phyloP scores from a whole-genome alignment of 2,797 vertebrate species.

The Mus caroli region DNA sequence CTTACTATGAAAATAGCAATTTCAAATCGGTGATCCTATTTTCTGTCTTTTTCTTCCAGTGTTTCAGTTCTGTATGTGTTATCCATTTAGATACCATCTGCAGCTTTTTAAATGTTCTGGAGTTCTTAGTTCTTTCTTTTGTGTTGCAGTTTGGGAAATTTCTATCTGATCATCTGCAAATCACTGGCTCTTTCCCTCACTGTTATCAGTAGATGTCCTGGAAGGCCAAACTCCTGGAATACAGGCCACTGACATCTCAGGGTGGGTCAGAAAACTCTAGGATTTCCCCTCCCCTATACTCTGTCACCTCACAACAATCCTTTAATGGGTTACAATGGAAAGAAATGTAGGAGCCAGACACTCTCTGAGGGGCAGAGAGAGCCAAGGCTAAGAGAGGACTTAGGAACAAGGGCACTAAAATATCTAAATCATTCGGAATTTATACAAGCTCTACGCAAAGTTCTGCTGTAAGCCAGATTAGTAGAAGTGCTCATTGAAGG shows the following conservation, averaged over 20 bases:
- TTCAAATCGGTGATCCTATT: conserved; percentile 14
- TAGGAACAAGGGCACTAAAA: neutral
- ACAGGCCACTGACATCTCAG: neutral
- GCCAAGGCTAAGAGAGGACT: neutral
- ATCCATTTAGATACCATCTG: neutral
- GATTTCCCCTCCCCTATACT: neutral
- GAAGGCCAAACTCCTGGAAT: neutral
- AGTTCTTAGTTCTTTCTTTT: conserved; percentile 30
- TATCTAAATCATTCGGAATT: neutral
- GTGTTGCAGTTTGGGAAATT: conserved; percentile 37
- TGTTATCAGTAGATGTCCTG: neutral
- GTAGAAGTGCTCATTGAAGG: conserved; percentile 6
- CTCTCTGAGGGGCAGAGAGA: neutral
- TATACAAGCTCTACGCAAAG: conserved; percentile 46
- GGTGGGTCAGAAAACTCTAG: neutral
- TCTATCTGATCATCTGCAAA: conserved; percentile 17
- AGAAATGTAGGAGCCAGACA: neutral
- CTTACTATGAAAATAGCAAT: conserved; percentile 31
- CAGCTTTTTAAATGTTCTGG: neutral
- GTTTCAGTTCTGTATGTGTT: neutral
- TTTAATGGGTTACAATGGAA: neutral
- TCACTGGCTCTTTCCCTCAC: neutral
- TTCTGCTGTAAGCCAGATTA: neutral
- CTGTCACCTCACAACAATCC: neutral
- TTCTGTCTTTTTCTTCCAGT: neutral